Percentiles rank a stretch among this genome's conserved stretches.
Evolutionary conservation across 2,888 invertebrate genomes (phyloP).

Genomic region (Biston stratarius): DNA sequence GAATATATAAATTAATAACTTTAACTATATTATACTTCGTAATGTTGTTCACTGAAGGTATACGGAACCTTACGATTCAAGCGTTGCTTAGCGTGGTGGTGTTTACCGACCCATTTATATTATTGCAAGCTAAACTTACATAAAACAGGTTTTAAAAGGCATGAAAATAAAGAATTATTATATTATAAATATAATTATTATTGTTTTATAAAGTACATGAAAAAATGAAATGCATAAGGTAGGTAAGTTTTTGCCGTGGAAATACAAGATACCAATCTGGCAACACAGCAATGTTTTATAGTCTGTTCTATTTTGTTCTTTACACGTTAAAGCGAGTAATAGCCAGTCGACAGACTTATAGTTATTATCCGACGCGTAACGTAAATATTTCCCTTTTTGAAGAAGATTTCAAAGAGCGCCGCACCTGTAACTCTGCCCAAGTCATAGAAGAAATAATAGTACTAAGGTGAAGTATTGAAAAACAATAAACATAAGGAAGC

Average conservation of each 20-base stretch:
- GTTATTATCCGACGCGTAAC: conserved; percentile 71
- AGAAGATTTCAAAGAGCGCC: conserved; percentile 74
- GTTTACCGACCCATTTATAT: too few relatives aligned
- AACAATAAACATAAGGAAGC: conserved; percentile 68
- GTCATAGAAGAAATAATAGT: conserved; percentile 12
- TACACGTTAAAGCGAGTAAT: conserved; percentile 72
- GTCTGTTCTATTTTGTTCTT: conserved; percentile 72
- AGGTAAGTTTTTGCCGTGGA: not conserved
- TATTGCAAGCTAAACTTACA: too few relatives aligned
- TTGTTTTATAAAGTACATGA: too few relatives aligned
- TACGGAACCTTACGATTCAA: too few relatives aligned
- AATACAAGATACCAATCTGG: conserved; percentile 3
- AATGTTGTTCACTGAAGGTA: too few relatives aligned
- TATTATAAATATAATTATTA: too few relatives aligned
- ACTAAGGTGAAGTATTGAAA: conserved; percentile 62
- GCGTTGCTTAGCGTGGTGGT: too few relatives aligned
- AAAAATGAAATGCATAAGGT: too few relatives aligned
- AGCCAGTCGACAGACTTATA: conserved; percentile 74
- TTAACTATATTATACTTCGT: too few relatives aligned
- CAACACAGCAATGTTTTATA: conserved; percentile 43
- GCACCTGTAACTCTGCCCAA: conserved; percentile 60
- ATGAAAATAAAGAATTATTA: too few relatives aligned
- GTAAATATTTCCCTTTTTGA: conserved; percentile 74
- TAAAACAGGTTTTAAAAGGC: too few relatives aligned
- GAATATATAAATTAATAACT: too few relatives aligned